Evolutionary conservation across 1,140 invertebrate species (phyloP).

Genomic region (Ceratoteleas bidentatus): DNA sequence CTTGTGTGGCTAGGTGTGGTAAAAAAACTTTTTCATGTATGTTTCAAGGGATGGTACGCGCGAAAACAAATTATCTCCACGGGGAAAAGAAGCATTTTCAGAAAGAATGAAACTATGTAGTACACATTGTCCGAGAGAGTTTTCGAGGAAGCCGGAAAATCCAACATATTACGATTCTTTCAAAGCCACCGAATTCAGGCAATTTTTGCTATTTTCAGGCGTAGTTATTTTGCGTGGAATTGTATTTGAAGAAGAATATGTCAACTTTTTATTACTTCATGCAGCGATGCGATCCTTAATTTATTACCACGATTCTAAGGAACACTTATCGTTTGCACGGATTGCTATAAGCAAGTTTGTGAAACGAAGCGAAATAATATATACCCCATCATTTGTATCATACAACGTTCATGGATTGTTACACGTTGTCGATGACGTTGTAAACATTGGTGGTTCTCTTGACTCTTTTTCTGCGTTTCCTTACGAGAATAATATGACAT

Average conservation of each 20-base stretch:
- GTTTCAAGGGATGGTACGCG: neutral
- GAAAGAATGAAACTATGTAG: neutral
- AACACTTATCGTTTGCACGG: constrained; percentile 7
- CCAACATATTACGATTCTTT: neutral
- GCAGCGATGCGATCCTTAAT: constrained; percentile 2
- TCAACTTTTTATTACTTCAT: constrained; percentile 10
- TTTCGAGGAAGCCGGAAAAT: constrained; percentile 4
- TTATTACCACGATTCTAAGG: constrained; percentile 2
- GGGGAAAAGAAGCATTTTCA: neutral
- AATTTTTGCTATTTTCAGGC: constrained; percentile 3
- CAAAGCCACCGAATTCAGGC: constrained; percentile 6
- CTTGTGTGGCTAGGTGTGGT: neutral
- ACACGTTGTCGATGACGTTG: constrained; percentile 6
- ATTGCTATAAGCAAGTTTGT: constrained; percentile 6
- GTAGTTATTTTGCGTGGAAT: constrained; percentile 1
- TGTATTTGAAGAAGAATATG: neutral
- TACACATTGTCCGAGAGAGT: neutral
- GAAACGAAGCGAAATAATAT: neutral
- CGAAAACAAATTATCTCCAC: neutral
- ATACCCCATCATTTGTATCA: neutral
- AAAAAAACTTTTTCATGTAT: constrained; percentile 1
- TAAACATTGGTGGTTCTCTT: neutral
- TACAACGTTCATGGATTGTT: constrained; percentile 9
- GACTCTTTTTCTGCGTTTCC: constrained; percentile 17
- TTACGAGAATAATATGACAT: constrained; percentile 11